phyloP scores from a whole-genome alignment of 2,888 invertebrate genomes.

The Aromia moschata region DNA sequence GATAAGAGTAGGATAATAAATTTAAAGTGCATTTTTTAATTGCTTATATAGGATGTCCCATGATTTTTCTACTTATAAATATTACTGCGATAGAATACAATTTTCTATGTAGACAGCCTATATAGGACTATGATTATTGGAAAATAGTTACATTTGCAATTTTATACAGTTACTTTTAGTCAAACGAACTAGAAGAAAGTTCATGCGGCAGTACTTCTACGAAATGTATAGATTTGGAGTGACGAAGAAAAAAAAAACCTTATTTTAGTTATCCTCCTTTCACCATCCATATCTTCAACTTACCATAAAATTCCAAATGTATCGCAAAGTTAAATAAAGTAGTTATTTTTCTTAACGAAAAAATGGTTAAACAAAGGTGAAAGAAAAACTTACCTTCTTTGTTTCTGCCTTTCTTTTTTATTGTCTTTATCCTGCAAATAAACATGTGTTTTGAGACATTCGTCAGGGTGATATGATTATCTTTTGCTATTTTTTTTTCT shows the following conservation, averaged over 20 bases:
- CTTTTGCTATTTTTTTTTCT: not conserved
- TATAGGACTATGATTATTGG: too few species aligned
- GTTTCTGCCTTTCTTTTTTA: constrained; percentile 86
- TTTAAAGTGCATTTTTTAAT: too few species aligned
- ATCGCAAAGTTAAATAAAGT: constrained; percentile 53
- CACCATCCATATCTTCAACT: constrained; percentile 46
- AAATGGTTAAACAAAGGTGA: constrained; percentile 38
- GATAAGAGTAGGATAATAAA: too few species aligned
- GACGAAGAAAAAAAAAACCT: constrained; percentile 19
- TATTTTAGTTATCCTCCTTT: constrained; percentile 8
- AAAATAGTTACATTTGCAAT: constrained; percentile 24
- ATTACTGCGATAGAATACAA: too few species aligned
- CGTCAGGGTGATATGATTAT: not conserved
- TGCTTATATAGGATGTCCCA: too few species aligned
- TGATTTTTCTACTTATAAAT: too few species aligned
- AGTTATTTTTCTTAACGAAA: constrained; percentile 50
- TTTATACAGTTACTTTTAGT: constrained; percentile 5
- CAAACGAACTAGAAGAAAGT: constrained; percentile 7
- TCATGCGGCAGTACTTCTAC: not conserved
- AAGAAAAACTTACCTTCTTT: constrained; percentile 81
- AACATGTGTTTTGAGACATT: constrained; percentile 43
- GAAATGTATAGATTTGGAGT: constrained; percentile 40
- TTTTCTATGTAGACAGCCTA: too few species aligned
- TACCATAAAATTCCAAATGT: constrained; percentile 56
- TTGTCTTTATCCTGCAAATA: constrained; percentile 81